These are phyloP conservation scores for Petrolisthes cinctipes DNA, from an alignment of 2,888 invertebrate species.

Conservation along the genomic window DNA sequence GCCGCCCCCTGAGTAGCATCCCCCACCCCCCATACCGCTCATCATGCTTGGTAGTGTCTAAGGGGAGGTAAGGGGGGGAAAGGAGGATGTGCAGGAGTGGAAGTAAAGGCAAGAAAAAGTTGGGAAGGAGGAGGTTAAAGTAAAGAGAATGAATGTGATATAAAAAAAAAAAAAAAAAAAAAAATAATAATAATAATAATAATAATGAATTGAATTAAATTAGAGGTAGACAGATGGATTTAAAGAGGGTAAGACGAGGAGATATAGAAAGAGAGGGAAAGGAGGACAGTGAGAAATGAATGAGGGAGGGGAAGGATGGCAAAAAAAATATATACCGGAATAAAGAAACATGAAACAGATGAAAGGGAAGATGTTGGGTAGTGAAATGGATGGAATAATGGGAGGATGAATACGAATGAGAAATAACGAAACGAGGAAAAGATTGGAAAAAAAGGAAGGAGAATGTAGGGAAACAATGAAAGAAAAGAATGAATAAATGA, in stretches of 20 bases:
- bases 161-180: not conserved
- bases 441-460: not conserved
- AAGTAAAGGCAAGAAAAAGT: not conserved
- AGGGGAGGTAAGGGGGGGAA: not conserved
- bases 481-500: not conserved
- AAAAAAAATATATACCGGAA: not conserved
- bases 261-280: not conserved
- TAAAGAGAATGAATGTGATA: not conserved
- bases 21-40: constrained; percentile 47
- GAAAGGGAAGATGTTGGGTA: not conserved
- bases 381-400: not conserved
- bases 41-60: constrained; percentile 64
- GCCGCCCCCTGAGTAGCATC: constrained; percentile 38
- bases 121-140: not conserved
- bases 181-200: too few relatives aligned
- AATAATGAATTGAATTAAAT: too few relatives aligned
- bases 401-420: too few relatives aligned
- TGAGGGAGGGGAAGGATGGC: not conserved
- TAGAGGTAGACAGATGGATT: not conserved
- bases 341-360: not conserved
- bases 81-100: not conserved
- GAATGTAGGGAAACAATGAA: not conserved
- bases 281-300: not conserved
- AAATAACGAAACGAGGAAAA: not conserved
- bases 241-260: not conserved